phyloP scores from a whole-genome alignment of 2,888 invertebrate species.

The Lasiommata megera region DNA sequence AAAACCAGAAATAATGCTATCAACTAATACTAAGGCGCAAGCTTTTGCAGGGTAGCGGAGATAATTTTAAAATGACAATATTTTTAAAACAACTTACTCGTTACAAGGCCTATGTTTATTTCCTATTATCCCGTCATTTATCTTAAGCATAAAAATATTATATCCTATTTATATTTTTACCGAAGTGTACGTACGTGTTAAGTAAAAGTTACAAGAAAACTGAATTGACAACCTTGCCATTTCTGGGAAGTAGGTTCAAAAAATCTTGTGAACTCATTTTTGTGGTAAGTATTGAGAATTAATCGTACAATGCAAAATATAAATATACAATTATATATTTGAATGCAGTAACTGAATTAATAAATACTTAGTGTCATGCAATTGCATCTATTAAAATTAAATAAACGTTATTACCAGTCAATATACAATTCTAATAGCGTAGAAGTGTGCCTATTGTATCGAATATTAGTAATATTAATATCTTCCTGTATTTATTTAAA shows the following conservation, averaged over 20 bases:
- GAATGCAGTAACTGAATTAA: background rate
- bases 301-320: background rate
- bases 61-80: too few species aligned
- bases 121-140: too few species aligned
- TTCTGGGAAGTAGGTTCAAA: background rate
- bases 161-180: too few species aligned
- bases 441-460: background rate
- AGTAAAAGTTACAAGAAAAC: too few species aligned
- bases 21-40: too few species aligned
- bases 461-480: background rate
- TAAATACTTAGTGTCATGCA: background rate
- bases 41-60: too few species aligned
- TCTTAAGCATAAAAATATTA: too few species aligned
- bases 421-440: background rate
- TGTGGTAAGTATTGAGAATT: background rate
- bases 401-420: background rate
- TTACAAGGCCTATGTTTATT: too few species aligned
- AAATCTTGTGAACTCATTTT: background rate
- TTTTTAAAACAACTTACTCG: too few species aligned
- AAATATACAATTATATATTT: background rate
- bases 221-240: too few species aligned
- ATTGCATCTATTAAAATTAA: background rate
- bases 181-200: too few species aligned
- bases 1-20: too few species aligned
- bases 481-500: background rate